A percentile compares a stretch with the other conserved stretches of the same genome.
Evolutionary conservation across 1,140 invertebrate species (phyloP).

Genomic region (Megathymus violae): DNA sequence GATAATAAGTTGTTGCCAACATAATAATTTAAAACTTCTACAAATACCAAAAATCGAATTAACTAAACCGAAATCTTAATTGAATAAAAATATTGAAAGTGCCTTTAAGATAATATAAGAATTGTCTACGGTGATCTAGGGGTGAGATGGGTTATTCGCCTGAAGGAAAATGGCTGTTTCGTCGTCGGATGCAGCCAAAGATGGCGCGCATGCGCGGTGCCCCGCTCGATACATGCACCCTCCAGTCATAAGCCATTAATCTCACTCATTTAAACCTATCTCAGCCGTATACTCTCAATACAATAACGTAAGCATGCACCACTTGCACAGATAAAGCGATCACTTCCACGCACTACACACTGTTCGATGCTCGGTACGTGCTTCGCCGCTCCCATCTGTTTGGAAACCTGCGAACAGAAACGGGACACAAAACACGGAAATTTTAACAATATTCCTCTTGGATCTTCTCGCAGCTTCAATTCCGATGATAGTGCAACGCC

Average conservation of each 20-base stretch:
- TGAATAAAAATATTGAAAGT: no score
- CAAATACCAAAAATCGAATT: no score
- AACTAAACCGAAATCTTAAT: no score
- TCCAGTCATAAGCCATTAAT: slow-evolving; percentile 49
- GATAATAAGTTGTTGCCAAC: no score
- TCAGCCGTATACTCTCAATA: slow-evolving; percentile 7
- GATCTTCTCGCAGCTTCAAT: neutral
- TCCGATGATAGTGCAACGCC: slow-evolving; percentile 61
- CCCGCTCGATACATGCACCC: slow-evolving; percentile 77
- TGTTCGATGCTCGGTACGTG: slow-evolving; percentile 7
- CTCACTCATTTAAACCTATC: slow-evolving; percentile 31
- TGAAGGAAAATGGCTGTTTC: slow-evolving; percentile 62
- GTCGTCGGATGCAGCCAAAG: slow-evolving; percentile 62
- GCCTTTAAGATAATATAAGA: neutral
- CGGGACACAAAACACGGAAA: slow-evolving; percentile 29
- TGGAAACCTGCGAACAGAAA: slow-evolving; percentile 39
- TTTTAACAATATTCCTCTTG: slow-evolving; percentile 24
- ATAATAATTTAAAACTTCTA: no score
- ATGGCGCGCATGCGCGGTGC: slow-evolving; percentile 69
- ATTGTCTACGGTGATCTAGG: slow-evolving; percentile 5
- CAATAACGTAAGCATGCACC: slow-evolving; percentile 33
- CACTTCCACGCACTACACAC: slow-evolving; percentile 34
- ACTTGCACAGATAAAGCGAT: slow-evolving; percentile 40
- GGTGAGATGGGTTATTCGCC: slow-evolving; percentile 34
- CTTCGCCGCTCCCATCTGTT: slow-evolving; percentile 33